Evolutionary conservation across 2,113 vertebrate species (phyloP), one percentile per base, ranked within the genome.

Genomic region (Taurulus bubalis): DNA sequence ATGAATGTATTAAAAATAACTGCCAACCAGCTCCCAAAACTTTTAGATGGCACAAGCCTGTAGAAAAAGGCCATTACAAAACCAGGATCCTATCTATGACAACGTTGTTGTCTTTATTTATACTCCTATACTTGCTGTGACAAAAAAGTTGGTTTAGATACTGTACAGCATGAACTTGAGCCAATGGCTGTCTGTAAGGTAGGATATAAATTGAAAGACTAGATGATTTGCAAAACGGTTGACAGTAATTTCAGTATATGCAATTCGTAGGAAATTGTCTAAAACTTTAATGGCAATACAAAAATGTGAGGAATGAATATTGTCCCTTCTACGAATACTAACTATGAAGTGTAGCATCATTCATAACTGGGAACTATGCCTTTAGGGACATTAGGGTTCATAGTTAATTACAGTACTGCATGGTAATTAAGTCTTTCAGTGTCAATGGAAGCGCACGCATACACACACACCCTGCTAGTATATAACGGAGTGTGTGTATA

Each of bases 251-350:
- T 32, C 24, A 36, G 4, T 38, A 3, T 5, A 26, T 63, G 6
- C 3, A 60, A 47, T 45, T 14, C 30, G 18, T 51, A 49, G 14
- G 9, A 20, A 34, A 74, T 12, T 10, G 34, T 11, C 6, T 40
- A 22, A 38, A 65, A 55, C 62, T 8, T 62, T 74, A 9, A 59
- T 8, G 16, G 59, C 34, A 22, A 9, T 18, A 15, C 32, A 16
- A 11, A 55, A 28, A 30, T 32, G 7, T 32, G 36, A 36, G 24
- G 8, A 69, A 40, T 62, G 0, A 22, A 64, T 5, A 15, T 60
- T 64, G 70, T 77, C 83, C 49, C 77, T 70, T 85, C 76, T 82
- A 73, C 56, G 56, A 80, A 83, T 77, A 58, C 65, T 62, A 79
- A 60, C 75, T 77, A 59, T 69, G 56, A 62, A 62, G 26, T 34